A percentile compares a stretch with the other conserved stretches of the same genome.
Conservation (phyloP, 2,888 invertebrate genomes). For the Lasius fuliginosus region DNA sequence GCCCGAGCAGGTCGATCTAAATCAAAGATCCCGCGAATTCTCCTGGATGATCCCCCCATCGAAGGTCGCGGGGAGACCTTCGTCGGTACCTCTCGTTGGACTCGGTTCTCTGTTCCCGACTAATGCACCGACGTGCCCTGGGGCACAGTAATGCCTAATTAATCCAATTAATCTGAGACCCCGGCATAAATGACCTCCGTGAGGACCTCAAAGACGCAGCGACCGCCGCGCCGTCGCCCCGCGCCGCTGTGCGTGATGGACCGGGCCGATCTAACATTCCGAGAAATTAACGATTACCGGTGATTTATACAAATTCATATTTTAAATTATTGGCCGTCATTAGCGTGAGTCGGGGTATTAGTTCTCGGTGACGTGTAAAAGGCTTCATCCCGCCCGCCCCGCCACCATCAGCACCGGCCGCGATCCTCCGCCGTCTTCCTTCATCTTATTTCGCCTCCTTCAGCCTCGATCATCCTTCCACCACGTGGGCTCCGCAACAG, state of each 20-base stretch:
- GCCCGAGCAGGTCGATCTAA: conserved; percentile 65
- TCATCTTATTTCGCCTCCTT: conserved; percentile 69
- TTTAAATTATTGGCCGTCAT: conserved; percentile 86
- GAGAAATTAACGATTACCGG: conserved; percentile 86
- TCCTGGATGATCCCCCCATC: conserved; percentile 62
- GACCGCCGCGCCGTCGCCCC: conserved; percentile 72
- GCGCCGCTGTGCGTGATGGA: conserved; percentile 81
- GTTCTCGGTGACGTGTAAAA: conserved; percentile 80
- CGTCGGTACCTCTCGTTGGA: conserved; percentile 68
- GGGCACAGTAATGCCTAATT: conserved; percentile 86
- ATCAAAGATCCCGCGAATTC: conserved; percentile 74
- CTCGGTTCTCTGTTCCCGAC: conserved; percentile 71
- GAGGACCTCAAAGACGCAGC: conserved; percentile 76
- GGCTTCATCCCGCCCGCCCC: conserved; percentile 58
- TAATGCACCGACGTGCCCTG: conserved; percentile 84
- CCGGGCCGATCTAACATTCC: conserved; percentile 85
- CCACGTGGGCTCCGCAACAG: conserved; percentile 73
- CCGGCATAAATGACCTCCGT: conserved; percentile 85
- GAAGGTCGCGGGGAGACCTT: conserved; percentile 70
- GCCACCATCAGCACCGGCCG: conserved; percentile 53
- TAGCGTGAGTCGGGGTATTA: conserved; percentile 82
- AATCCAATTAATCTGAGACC: conserved; percentile 86
- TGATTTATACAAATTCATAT: conserved; percentile 86
- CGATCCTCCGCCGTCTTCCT: conserved; percentile 50
- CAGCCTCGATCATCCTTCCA: conserved; percentile 73